These are phyloP conservation scores for Phyllotreta cruciferae DNA, from an alignment of 2,888 invertebrate species.

Conservation along the genomic window DNA sequence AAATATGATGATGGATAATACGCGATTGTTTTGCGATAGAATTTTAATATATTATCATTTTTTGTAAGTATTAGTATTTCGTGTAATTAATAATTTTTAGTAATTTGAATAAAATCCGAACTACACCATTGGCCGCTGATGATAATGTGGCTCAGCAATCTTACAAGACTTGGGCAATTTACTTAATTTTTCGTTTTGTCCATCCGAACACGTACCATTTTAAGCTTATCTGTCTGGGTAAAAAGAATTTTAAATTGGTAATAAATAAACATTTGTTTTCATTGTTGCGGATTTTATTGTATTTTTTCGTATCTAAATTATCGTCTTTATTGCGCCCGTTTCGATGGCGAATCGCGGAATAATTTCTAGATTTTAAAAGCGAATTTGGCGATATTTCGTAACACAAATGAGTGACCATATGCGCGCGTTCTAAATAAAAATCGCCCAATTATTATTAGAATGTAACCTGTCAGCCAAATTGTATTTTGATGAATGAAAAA, in stretches of 20 bases:
- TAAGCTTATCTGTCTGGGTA: slow-evolving; percentile 23
- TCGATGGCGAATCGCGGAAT: too few relatives aligned
- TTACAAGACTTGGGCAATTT: slow-evolving; percentile 44
- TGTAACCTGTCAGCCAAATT: slow-evolving; percentile 19
- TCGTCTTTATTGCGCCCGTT: slow-evolving; percentile 18
- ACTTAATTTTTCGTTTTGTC: slow-evolving; percentile 46
- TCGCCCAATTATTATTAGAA: slow-evolving; percentile 18
- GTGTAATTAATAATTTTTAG: too few relatives aligned
- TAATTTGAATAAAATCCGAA: neutral
- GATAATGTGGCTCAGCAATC: slow-evolving; percentile 42
- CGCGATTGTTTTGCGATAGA: too few relatives aligned
- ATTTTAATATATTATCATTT: too few relatives aligned
- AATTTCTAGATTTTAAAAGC: neutral
- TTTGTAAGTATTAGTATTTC: too few relatives aligned
- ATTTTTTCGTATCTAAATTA: slow-evolving; percentile 24
- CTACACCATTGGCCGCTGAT: slow-evolving; percentile 33
- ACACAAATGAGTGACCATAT: slow-evolving; percentile 9
- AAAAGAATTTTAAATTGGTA: slow-evolving; percentile 27
- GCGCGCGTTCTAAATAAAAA: slow-evolving; percentile 17
- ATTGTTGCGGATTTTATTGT: slow-evolving; percentile 18
- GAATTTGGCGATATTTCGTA: slow-evolving; percentile 1
- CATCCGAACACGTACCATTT: slow-evolving; percentile 29
- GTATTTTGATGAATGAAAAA: slow-evolving; percentile 26
- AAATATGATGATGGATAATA: too few relatives aligned
- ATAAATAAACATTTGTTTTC: slow-evolving; percentile 31